Evolutionary conservation across 2,797 vertebrate species (phyloP), one percentile per base, ranked within the genome.

Genomic region (Euthynnus affinis): DNA sequence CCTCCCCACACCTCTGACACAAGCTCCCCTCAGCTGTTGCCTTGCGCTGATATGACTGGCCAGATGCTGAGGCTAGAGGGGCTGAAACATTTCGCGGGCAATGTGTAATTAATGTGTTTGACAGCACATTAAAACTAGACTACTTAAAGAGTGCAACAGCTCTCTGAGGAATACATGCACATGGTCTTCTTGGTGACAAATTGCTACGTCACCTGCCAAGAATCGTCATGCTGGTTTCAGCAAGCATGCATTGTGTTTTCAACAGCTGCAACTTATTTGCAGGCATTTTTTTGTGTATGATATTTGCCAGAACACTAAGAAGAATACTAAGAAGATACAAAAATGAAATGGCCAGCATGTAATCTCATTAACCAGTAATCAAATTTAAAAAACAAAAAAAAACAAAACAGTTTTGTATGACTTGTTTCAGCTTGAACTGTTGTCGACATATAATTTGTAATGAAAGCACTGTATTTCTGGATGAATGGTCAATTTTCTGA

Each of bases 51-150:
- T 51, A 70, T 82, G 22, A 74, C 51, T 14, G 12, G 53, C 52
- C 80, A 85, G 78, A 69, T 81, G 67, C 63, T 52, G 52, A 64
- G 71, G 22, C 59, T 8, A 32, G 25, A 51, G 25, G 52, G 52
- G 48, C 78, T 70, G 66, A 64, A 46, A 48, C 67, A 29, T 57
- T 77, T 58, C 62, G 76, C 57, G 58, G 77, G 59, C n/a, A 57
- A 72, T 27, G 63, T 82, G 83, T 84, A 92, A 89, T 91, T 84
- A 89, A 86, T 81, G 79, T 68, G 55, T 82, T 79, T 84, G 85
- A 91, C 84, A 80, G 68, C 58, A 61, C 71, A 74, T 90, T 87
- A 76, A 86, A 81, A 74, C 23, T 58, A 25, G 59, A 66, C 56
- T 75, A 65, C 48, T 83, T 62, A 22, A 71, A 63, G 48, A 25